phyloP scores from a whole-genome alignment of 1,140 invertebrate genomes.

The Battus philenor region DNA sequence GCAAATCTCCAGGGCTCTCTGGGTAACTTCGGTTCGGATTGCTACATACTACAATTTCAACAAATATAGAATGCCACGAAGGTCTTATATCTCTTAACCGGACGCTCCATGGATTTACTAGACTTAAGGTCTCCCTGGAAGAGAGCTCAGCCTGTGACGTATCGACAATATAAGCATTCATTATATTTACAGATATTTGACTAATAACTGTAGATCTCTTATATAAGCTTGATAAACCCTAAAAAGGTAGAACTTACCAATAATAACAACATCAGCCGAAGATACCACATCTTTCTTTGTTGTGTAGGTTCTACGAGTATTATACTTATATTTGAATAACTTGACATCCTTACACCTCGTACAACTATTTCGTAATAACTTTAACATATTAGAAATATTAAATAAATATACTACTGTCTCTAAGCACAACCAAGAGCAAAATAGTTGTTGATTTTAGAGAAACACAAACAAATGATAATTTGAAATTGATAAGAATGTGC shows the following conservation, averaged over 20 bases:
- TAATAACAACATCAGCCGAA: conserved; percentile 62
- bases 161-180: too few species aligned
- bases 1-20: too few species aligned
- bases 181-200: too few species aligned
- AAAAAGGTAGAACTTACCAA: conserved; percentile 46
- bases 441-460: conserved; percentile 7
- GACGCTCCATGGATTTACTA: too few species aligned
- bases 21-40: too few species aligned
- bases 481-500: conserved; percentile 4
- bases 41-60: too few species aligned
- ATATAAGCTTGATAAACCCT: too few species aligned
- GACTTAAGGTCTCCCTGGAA: too few species aligned
- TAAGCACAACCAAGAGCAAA: background rate
- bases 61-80: too few species aligned
- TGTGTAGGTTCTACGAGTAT: conserved; percentile 25
- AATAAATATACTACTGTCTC: background rate
- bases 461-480: conserved; percentile 3
- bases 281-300: conserved; percentile 46
- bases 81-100: too few species aligned
- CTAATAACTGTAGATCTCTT: too few species aligned
- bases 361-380: conserved; percentile 37
- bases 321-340: conserved; percentile 33
- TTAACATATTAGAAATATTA: conserved; percentile 44
- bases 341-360: conserved; percentile 34
- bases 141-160: too few species aligned